Evolutionary conservation across 2,888 invertebrate species (phyloP).

Genomic region (Polyommatus iphigenia): DNA sequence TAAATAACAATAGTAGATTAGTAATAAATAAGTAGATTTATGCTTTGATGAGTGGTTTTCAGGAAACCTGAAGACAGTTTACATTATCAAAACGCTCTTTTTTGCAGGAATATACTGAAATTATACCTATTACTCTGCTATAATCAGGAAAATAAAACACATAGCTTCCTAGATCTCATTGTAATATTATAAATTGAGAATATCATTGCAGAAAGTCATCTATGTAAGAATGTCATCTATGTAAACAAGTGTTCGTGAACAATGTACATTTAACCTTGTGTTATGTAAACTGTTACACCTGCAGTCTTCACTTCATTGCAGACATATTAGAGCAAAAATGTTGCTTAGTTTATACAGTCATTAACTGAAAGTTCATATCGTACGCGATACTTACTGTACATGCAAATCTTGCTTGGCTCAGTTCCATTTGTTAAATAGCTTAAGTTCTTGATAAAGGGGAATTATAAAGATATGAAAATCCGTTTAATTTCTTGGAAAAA

Average conservation of each 20-base stretch:
- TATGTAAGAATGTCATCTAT: slow-evolving; percentile 9
- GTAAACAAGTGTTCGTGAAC: slow-evolving; percentile 4
- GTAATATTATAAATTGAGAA: not conserved
- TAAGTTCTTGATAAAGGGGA: not conserved
- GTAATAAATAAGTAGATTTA: too few species aligned
- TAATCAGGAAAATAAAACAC: not conserved
- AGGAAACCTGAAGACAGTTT: not conserved
- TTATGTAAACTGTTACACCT: slow-evolving; percentile 24
- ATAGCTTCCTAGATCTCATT: not conserved
- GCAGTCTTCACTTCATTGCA: slow-evolving; percentile 29
- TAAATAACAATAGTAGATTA: too few species aligned
- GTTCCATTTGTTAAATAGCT: not conserved
- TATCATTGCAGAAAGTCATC: not conserved
- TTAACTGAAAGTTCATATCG: not conserved
- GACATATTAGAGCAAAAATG: slow-evolving; percentile 25
- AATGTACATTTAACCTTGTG: not conserved
- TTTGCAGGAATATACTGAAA: not conserved
- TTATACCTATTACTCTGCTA: not conserved
- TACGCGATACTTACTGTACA: slow-evolving; percentile 4
- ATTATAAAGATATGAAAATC: not conserved
- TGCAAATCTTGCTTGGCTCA: slow-evolving; percentile 19
- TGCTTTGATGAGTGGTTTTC: too few species aligned
- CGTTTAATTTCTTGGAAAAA: not conserved
- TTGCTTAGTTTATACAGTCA: slow-evolving; percentile 5
- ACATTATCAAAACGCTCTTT: not conserved